These are phyloP conservation scores for Trichonephila clavata DNA, from an alignment of 1,140 invertebrate species.

Conservation along the genomic window DNA sequence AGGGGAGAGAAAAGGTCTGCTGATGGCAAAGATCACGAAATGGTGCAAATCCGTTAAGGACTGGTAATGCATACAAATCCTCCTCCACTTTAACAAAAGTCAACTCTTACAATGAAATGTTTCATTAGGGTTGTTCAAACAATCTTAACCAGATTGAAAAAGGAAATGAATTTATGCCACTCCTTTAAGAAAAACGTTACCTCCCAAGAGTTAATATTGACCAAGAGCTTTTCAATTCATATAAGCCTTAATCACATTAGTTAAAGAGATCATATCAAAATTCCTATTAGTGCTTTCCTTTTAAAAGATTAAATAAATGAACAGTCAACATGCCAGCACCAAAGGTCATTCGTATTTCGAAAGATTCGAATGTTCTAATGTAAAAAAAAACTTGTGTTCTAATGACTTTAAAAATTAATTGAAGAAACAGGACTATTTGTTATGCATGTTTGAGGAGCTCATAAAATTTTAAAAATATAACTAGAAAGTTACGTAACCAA, in stretches of 20 bases:
- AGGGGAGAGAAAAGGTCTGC: background rate
- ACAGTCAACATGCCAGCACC: background rate
- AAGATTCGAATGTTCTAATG: background rate
- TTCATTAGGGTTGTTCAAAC: background rate
- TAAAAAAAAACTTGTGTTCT: no score
- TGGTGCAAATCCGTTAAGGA: background rate
- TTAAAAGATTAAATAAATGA: background rate
- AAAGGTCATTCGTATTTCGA: background rate
- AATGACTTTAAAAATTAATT: no score
- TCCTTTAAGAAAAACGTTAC: background rate
- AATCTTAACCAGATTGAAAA: background rate
- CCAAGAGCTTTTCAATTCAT: background rate
- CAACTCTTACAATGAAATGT: constrained; percentile 1
- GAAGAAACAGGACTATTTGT: no score
- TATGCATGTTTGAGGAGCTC: no score
- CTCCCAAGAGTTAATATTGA: constrained; percentile 27
- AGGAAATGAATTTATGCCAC: constrained; percentile 13
- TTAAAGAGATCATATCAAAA: background rate
- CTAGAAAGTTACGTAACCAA: no score
- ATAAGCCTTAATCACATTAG: background rate
- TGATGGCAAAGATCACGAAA: background rate
- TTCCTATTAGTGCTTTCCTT: background rate
- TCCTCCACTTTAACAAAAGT: background rate
- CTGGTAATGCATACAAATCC: background rate
- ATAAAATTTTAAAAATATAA: no score